Percentiles rank a stretch among this genome's conserved stretches.
Conservation (phyloP, 2,797 vertebrate genomes). For the Xenops minutus region DNA sequence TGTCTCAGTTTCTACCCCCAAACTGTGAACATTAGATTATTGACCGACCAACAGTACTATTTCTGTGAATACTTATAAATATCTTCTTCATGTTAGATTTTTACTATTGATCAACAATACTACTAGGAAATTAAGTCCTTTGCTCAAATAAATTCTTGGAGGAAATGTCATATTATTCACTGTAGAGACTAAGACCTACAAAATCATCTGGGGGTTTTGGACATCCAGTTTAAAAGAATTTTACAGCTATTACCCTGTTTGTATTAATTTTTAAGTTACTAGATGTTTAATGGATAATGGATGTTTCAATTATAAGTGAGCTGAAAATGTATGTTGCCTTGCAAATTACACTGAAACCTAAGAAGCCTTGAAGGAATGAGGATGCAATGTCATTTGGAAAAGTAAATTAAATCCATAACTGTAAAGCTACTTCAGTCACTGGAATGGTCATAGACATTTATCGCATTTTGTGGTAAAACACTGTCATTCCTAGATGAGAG, state of each 20-base stretch:
- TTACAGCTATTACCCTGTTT: not conserved
- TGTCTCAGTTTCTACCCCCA: no score
- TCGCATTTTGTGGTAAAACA: not conserved
- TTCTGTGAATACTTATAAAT: not conserved
- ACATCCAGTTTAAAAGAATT: not conserved
- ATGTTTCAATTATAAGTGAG: not conserved
- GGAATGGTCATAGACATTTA: not conserved
- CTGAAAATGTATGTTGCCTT: not conserved
- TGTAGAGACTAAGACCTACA: not conserved
- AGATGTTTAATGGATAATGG: no score
- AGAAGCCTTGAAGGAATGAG: not conserved
- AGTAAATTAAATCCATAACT: not conserved
- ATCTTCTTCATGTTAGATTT: not conserved
- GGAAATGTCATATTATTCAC: not conserved
- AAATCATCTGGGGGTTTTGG: not conserved
- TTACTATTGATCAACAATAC: not conserved
- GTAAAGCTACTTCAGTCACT: not conserved
- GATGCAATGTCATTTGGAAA: not conserved
- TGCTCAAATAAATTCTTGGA: not conserved
- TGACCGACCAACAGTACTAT: not conserved
- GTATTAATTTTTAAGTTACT: not conserved
- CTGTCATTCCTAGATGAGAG: not conserved
- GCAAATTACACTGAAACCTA: not conserved
- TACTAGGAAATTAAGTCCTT: not conserved
- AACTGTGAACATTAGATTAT: no score